phyloP scores from a whole-genome alignment of 1,140 invertebrate species.

The Archivesica marissinica region DNA sequence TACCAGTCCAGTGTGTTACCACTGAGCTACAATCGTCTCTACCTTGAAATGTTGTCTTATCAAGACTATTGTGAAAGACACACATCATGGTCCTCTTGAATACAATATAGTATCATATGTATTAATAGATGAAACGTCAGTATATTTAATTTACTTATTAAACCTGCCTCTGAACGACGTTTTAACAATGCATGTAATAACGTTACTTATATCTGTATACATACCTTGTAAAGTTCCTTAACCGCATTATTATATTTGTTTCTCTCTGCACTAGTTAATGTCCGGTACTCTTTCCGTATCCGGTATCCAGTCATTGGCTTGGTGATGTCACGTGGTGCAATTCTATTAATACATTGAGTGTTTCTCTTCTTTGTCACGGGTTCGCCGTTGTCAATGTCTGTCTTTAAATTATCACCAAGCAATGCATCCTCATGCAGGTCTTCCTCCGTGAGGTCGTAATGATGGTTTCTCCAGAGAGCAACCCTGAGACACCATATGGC shows the following conservation, averaged over 20 bases:
- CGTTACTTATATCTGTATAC: too few species aligned
- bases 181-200: too few species aligned
- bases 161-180: too few species aligned
- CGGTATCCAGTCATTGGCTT: constrained; percentile 5
- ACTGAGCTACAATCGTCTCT: too few species aligned
- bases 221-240: constrained; percentile 26
- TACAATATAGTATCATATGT: too few species aligned
- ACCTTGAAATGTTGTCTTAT: too few species aligned
- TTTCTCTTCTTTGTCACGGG: background rate
- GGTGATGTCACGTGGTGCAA: constrained; percentile 18
- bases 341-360: background rate
- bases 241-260: constrained; percentile 18
- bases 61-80: too few species aligned
- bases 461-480: background rate
- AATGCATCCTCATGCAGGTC: background rate
- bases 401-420: background rate
- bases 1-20: too few species aligned
- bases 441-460: background rate
- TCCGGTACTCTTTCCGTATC: constrained; percentile 33
- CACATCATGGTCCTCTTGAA: too few species aligned
- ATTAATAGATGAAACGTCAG: too few species aligned
- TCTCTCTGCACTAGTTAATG: background rate
- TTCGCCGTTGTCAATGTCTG: background rate
- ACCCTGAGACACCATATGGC: constrained; percentile 43
- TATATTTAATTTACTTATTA: too few species aligned